Percentiles rank a stretch among this genome's conserved stretches.
Conservation (phyloP, 2,113 vertebrate species). For the Colaptes auratus region DNA sequence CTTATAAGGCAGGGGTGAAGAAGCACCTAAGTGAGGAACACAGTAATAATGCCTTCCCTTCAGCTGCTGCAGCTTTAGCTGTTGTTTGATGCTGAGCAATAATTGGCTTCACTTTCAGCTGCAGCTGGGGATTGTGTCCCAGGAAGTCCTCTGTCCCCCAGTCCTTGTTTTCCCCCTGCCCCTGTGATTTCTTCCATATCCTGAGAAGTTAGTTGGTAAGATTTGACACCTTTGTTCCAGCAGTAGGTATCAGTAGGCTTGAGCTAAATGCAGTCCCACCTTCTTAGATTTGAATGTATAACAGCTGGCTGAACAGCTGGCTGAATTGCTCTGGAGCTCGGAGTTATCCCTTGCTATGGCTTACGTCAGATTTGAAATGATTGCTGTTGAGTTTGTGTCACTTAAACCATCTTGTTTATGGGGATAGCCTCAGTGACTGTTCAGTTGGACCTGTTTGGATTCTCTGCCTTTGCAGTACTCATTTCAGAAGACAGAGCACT, state of each 20-base stretch:
- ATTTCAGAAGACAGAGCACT: background rate
- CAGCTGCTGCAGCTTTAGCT: background rate
- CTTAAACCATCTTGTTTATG: background rate
- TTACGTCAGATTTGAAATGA: background rate
- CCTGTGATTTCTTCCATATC: background rate
- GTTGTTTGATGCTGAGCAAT: background rate
- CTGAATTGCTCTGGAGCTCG: background rate
- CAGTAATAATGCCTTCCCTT: background rate
- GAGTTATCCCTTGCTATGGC: background rate
- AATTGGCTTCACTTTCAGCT: background rate
- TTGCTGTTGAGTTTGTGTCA: background rate
- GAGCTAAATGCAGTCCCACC: background rate
- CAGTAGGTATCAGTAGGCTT: too few species aligned
- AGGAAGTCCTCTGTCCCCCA: background rate
- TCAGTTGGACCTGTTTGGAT: background rate
- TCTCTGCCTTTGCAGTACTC: background rate
- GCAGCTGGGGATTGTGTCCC: background rate
- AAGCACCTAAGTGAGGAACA: background rate
- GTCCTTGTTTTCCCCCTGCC: fast-evolving
- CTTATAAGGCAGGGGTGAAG: background rate
- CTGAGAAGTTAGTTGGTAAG: background rate
- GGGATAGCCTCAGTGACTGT: background rate
- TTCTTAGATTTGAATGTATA: background rate
- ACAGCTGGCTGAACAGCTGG: too few species aligned
- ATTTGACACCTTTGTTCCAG: too few species aligned